phyloP scores from a whole-genome alignment of 2,113 vertebrate genomes.

The Pithys albifrons region DNA sequence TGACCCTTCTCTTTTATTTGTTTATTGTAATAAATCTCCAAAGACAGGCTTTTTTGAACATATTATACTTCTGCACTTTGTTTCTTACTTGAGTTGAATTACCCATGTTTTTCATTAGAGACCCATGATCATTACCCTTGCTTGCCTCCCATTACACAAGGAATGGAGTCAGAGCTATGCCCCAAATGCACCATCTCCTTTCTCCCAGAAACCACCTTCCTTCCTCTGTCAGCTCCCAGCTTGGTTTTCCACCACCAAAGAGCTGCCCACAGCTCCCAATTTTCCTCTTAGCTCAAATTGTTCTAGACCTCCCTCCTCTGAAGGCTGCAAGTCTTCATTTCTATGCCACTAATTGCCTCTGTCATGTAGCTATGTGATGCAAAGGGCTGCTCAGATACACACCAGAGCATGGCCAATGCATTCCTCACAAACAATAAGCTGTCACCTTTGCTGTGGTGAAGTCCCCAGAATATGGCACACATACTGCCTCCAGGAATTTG shows the following conservation, averaged over 20 bases:
- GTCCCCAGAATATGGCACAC: neutral
- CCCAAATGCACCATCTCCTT: neutral
- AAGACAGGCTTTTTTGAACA: neutral
- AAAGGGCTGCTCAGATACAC: neutral
- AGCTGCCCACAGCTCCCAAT: neutral
- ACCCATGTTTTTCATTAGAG: neutral
- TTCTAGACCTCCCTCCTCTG: slow-evolving; percentile 6
- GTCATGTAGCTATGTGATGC: neutral
- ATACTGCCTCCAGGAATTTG: neutral
- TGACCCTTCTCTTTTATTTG: slow-evolving; percentile 9
- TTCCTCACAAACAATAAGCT: neutral
- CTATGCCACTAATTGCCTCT: neutral
- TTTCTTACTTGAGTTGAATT: neutral
- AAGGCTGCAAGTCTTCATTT: neutral
- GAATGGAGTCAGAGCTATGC: neutral
- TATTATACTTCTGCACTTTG: neutral
- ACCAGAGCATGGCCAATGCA: neutral
- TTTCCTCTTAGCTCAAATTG: neutral
- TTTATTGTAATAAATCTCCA: neutral
- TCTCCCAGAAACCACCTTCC: neutral
- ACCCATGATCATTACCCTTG: neutral
- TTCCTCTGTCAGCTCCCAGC: neutral
- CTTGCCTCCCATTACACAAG: neutral
- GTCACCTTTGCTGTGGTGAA: neutral
- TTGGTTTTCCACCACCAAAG: neutral